Evolutionary conservation across 2,797 vertebrate species (phyloP).

Genomic region (Poeciliopsis paucimaculata): DNA sequence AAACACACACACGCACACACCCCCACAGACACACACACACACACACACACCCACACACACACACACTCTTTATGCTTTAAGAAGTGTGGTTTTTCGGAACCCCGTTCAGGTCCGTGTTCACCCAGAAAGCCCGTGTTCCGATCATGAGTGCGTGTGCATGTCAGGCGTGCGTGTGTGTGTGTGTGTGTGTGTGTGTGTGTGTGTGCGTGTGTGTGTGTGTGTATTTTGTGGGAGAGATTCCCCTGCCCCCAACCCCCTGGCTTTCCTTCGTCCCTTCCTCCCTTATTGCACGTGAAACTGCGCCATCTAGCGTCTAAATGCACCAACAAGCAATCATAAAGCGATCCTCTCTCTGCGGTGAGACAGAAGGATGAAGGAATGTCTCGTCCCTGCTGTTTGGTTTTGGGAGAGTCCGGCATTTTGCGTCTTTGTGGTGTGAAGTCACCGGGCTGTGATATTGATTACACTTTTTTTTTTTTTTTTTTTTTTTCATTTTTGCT

Average conservation of each 20-base stretch:
- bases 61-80: neutral
- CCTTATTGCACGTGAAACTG: slow-evolving; percentile 70
- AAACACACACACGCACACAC: neutral
- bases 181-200: too few species aligned
- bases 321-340: neutral
- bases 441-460: slow-evolving; percentile 23
- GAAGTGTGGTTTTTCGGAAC: neutral
- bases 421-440: slow-evolving; percentile 35
- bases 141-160: neutral
- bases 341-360: slow-evolving; percentile 5
- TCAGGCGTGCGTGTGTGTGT: neutral
- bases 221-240: neutral
- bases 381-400: slow-evolving; percentile 33
- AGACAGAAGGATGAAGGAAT: slow-evolving; percentile 41
- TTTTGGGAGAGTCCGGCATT: slow-evolving; percentile 42
- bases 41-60: too few species aligned
- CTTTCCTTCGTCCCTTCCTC: slow-evolving; percentile 2
- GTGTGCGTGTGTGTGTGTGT: neutral
- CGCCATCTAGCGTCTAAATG: slow-evolving; percentile 78
- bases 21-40: too few species aligned
- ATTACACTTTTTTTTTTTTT: slow-evolving; percentile 7
- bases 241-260: neutral
- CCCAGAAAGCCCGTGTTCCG: neutral
- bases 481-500: too few species aligned
- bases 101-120: neutral